Evolutionary conservation across 64 coral and sea anemone genomes (phyloP).

Genomic region (Stylophora pistillata): DNA sequence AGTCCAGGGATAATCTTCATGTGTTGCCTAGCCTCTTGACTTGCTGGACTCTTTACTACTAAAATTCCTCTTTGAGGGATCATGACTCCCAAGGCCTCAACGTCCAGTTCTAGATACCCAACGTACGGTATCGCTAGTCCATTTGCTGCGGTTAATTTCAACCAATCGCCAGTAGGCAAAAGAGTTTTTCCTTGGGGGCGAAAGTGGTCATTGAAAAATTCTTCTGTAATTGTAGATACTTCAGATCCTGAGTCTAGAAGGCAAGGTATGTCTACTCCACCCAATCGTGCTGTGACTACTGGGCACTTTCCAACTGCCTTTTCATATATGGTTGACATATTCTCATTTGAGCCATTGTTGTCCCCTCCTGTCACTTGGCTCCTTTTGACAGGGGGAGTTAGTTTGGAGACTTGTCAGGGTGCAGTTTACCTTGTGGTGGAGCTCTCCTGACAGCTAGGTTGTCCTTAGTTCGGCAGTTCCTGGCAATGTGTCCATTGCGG

Average conservation of each 20-base stretch:
- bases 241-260: conserved; percentile 40
- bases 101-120: conserved; percentile 60
- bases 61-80: conserved; percentile 53
- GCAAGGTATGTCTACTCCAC: not conserved
- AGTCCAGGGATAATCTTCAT: conserved; percentile 39
- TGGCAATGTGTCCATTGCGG: too few relatives aligned
- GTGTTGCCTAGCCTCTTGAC: not conserved
- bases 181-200: conserved; percentile 28
- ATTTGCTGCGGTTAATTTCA: conserved; percentile 55
- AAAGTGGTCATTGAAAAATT: conserved; percentile 54
- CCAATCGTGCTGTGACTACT: not conserved
- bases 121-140: conserved; percentile 69
- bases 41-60: conserved; percentile 29
- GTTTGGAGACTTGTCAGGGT: too few relatives aligned
- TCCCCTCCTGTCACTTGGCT: not conserved
- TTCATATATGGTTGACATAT: not conserved
- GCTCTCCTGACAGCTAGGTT: too few relatives aligned
- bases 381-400: not conserved
- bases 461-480: too few relatives aligned
- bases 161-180: conserved; percentile 32
- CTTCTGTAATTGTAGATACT: conserved; percentile 41
- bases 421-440: too few relatives aligned
- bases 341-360: not conserved
- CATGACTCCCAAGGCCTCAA: conserved; percentile 28
- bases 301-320: conserved; percentile 3